Evolutionary conservation across 2,888 invertebrate species (phyloP), one percentile per base, ranked within the genome.

Genomic region (Parascotia fuliginaria): DNA sequence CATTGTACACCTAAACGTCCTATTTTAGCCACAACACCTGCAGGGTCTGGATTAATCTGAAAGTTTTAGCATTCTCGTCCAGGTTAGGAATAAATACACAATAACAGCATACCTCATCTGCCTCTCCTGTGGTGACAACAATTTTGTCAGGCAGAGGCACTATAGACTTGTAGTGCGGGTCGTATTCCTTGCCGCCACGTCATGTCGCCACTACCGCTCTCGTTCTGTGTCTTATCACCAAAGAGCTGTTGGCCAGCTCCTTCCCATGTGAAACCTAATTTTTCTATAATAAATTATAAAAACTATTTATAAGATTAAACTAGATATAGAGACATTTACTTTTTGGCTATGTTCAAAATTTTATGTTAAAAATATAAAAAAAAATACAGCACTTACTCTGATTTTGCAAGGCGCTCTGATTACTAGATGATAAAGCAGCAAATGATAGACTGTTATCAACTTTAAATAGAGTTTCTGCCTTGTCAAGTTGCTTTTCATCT

Each of bases 121-220:
- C 98, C 85, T 99, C 98, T 1, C 98, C 98, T 0, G 98, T 98
- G 29, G 94, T 94, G 0, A 98, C 95, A 34, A 95, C 95, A 40
- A 98, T 96, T 61, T 96, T 94, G 45, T 97, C 96, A 0, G 98
- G 98, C 42, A 99, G 88, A 0, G 97, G 96, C 56, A 98, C 94
- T 31, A 98, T 96, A 1, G 98, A 98, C 55, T 97, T 97, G 77
- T 97, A 98, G 73, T 98, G 96, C 7, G 97, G 97, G 86, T 97
- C 97, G 60, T 96, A 95, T 32, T 95, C 95, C 24, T 94, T 94
- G 7, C 93, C n/a, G n/a, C n/a, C n/a, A n/a, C n/a, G 89, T 40
- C 1, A 85, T 89, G 0, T 86, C 85, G 0, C 80, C 86, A 0
- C 74, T 79, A 4, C 66, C 75, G 13, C 68, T 75, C 2, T 77